phyloP scores from a whole-genome alignment of 2,888 invertebrate species.

The Theristus sp. region DNA sequence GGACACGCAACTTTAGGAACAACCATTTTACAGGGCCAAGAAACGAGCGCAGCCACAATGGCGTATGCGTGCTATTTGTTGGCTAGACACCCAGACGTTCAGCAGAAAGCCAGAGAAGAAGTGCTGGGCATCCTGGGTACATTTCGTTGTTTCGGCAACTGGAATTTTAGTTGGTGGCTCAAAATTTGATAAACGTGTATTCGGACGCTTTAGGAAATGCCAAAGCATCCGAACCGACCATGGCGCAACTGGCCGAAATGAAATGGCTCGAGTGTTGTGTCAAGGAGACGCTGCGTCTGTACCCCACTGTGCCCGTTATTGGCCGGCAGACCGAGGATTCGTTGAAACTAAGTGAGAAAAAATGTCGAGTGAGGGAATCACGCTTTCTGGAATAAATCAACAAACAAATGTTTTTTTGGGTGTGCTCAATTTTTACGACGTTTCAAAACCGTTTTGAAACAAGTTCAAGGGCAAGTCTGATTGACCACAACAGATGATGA shows the following conservation, averaged over 20 bases:
- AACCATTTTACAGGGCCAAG: not conserved
- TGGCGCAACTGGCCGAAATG: not conserved
- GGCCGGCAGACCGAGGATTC: not conserved
- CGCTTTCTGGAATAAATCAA: no score
- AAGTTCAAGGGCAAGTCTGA: no score
- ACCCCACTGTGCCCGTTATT: not conserved
- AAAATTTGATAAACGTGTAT: not conserved
- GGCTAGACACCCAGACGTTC: not conserved
- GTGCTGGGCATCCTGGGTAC: not conserved
- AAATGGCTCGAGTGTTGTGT: not conserved
- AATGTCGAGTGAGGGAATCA: no score
- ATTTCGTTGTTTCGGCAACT: no score
- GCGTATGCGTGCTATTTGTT: not conserved
- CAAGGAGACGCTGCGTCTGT: not conserved
- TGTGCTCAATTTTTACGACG: no score
- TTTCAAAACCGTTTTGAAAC: not conserved
- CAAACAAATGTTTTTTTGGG: no score
- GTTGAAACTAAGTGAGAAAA: not conserved
- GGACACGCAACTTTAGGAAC: no score
- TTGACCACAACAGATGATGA: not conserved
- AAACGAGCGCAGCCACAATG: not conserved
- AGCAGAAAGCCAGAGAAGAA: not conserved
- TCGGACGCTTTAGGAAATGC: not conserved
- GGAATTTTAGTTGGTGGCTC: no score
- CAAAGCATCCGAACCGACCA: not conserved